Conservation (phyloP, 2,888 invertebrate genomes). For the Mechanitis mazaeus region DNA sequence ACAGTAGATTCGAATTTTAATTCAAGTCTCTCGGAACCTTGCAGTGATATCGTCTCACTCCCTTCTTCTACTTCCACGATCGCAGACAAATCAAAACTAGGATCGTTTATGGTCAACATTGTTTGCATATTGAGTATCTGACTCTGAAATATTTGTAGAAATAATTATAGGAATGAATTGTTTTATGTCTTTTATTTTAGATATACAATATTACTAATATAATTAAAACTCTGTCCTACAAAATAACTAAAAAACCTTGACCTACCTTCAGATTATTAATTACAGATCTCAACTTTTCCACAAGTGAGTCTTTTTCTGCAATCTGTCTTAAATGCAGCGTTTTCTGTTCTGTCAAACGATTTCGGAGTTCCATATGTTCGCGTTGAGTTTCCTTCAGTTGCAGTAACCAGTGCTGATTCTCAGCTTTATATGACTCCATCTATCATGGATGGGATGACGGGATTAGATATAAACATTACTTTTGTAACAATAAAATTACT, state of each 20-base stretch:
- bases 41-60: conserved; percentile 54
- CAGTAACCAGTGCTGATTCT: conserved; percentile 78
- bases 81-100: conserved; percentile 68
- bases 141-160: conserved; percentile 41
- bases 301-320: conserved; percentile 62
- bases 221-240: neutral
- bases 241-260: neutral
- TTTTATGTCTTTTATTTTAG: too few species aligned
- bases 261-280: conserved; percentile 59
- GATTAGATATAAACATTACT: too few species aligned
- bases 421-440: conserved; percentile 79
- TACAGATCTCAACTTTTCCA: conserved; percentile 63
- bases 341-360: conserved; percentile 67
- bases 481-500: too few species aligned
- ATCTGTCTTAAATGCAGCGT: conserved; percentile 56
- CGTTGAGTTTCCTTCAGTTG: conserved; percentile 74
- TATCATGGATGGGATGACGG: conserved; percentile 24
- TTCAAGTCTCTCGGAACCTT: conserved; percentile 58
- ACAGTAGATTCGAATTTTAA: conserved; percentile 58
- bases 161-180: neutral
- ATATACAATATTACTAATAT: too few species aligned
- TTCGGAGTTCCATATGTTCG: conserved; percentile 70
- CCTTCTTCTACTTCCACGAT: conserved; percentile 68
- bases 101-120: conserved; percentile 63
- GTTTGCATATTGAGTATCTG: conserved; percentile 71